These are phyloP conservation scores for Hydroisotoma schaefferi DNA, from an alignment of 2,888 invertebrate species.

Conservation along the genomic window DNA sequence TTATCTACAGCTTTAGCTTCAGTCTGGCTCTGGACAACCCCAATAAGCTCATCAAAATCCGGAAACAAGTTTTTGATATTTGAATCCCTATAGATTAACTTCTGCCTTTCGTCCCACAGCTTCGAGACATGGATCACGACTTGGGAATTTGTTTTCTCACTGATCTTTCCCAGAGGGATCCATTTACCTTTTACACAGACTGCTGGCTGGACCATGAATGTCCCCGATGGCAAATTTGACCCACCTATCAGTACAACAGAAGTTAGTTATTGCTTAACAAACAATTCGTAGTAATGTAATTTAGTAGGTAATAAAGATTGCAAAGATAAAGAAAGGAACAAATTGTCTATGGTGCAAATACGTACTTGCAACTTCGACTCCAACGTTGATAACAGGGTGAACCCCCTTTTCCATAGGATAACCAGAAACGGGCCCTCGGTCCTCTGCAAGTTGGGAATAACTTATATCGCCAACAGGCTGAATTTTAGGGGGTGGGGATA, in stretches of 20 bases:
- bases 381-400: too few relatives aligned
- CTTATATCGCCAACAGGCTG: too few relatives aligned
- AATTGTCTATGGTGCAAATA: too few relatives aligned
- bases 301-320: too few relatives aligned
- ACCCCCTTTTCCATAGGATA: too few relatives aligned
- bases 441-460: too few relatives aligned
- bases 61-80: conserved; percentile 31
- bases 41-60: conserved; percentile 20
- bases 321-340: too few relatives aligned
- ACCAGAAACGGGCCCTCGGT: too few relatives aligned
- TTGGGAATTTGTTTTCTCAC: conserved; percentile 19
- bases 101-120: conserved; percentile 37
- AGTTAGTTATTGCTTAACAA: conserved; percentile 42
- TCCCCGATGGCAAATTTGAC: conserved; percentile 40
- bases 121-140: conserved; percentile 36
- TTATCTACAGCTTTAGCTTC: conserved; percentile 6
- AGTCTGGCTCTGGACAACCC: conserved; percentile 7
- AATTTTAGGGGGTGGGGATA: too few relatives aligned
- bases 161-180: conserved; percentile 38
- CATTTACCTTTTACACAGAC: conserved; percentile 40
- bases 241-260: conserved; percentile 42
- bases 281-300: conserved; percentile 23
- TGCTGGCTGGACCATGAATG: conserved; percentile 46
- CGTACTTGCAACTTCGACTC: too few relatives aligned
- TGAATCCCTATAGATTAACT: conserved; percentile 36